Evolutionary conservation across 1,140 invertebrate species (phyloP), one percentile per base, ranked within the genome.

Genomic region (Nephila pilipes): DNA sequence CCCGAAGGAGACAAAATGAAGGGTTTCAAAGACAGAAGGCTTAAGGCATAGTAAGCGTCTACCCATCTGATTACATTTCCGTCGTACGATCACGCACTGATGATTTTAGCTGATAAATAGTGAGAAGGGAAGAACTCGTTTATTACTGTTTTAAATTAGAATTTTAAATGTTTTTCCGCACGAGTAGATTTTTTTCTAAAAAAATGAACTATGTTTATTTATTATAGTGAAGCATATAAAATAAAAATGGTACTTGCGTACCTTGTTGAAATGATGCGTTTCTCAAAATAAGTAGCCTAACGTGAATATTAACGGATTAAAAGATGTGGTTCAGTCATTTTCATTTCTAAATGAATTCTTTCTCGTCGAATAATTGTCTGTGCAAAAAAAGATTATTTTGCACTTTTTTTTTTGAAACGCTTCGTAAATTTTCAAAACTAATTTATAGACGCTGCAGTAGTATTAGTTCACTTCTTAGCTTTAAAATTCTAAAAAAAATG

Each of bases 51-150:
- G 29, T 75, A 75, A 75, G 25, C 69, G 32, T 16, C 29, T 75
- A 69, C 22, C 63, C 69, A 75, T 75, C 16, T 75, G 69, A 75
- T 75, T 75, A 75, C 69, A 32, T 75, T 75, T 75, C 69, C 69
- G 69, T 36, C 36, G 25, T 32, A 75, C 32, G 29, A 75, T 18
- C 69, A 75, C 29, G 69, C 69, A 75, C 69, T 36, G 69, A 36
- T 75, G 69, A 36, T 3, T 20, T 75, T 32, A 12, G 12, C 12
- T 75, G 69, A 75, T 75, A 75, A 75, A 18, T 36, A 29, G 36
- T 36, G 69, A 5, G 32, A 75, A 36, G 16, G 16, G 6, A 14
- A 75, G 18, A 75, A 75, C 69, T 36, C 29, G 29, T 32, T 75
- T 32, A 75, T 32, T 75, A 75, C 32, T 75, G 12, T 36, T 32